These are phyloP conservation scores for Euwallacea fornicatus DNA, from an alignment of 1,140 invertebrate genomes.

Conservation along the genomic window DNA sequence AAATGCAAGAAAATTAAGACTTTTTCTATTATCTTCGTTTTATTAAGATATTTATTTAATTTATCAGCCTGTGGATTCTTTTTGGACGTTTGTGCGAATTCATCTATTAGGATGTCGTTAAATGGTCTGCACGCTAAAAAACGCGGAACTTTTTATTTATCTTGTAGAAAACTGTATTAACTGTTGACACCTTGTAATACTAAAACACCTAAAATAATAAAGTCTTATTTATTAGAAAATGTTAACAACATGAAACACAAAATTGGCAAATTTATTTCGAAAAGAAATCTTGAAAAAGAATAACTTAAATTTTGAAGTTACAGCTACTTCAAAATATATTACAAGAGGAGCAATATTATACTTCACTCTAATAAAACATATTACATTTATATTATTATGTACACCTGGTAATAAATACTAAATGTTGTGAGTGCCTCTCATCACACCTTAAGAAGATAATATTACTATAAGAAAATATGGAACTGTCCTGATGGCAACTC, in stretches of 20 bases:
- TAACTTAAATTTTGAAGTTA: background rate
- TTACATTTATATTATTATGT: background rate
- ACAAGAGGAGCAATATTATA: conserved; percentile 10
- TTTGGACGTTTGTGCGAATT: no score
- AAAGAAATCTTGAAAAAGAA: background rate
- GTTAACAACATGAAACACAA: conserved; percentile 32
- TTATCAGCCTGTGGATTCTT: no score
- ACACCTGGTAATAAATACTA: conserved; percentile 4
- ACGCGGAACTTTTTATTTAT: no score
- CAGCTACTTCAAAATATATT: conserved; percentile 4
- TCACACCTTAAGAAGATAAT: background rate
- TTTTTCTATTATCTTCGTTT: no score
- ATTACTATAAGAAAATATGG: background rate
- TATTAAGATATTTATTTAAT: no score
- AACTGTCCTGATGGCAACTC: conserved; percentile 1
- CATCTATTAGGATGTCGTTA: no score
- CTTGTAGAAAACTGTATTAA: no score
- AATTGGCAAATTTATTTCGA: conserved; percentile 4
- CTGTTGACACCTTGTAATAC: background rate
- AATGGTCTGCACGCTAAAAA: no score
- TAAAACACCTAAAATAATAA: conserved; percentile 25
- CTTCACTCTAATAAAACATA: conserved; percentile 5
- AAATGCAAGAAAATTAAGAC: no score
- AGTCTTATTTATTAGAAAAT: conserved; percentile 37
- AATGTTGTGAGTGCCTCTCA: background rate